Base-by-base conservation (phyloP, 2,888 invertebrate species). In the Liopterus haemorrhoidalis region DNA sequence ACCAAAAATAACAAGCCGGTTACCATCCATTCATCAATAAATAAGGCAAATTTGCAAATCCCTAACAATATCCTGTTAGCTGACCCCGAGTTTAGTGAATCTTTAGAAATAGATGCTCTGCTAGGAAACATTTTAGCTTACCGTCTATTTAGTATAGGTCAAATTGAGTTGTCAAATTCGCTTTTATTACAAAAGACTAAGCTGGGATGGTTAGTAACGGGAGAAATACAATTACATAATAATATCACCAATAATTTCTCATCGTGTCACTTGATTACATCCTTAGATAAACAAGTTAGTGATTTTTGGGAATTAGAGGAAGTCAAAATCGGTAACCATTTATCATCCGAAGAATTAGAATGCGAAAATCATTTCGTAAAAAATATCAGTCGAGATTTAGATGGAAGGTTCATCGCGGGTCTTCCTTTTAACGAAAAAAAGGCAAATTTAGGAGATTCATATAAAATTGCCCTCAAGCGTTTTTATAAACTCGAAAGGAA, bases 271-370 rank as follows among this genome's bases (percentile, higher is more conserved):
- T 16, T n/a, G n/a, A n/a, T n/a, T n/a, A n/a, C 27, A 12, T 41
- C 40, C 19, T 43, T 39, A 19, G 32, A 31, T 19, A 14, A 28
- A 5, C 42, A 49, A 32, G 6, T 48, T 24, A 25, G 36, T 15
- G 52, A 50, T 27, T 58, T 58, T 51, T 60, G 59, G 59, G 50
- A 55, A 41, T 37, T 57, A 3, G 56, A 60, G 46, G 54, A 54
- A 41, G 14, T 54, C 21, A 47, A 49, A 8, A 5, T 37, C 8
- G 32, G 20, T 11, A 22, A 20, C 16, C 19, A 46, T 18, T 38
- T 49, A 14, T 51, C 55, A 0, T 24, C 42, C n/a, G 55, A 49
- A 8, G 55, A 57, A 19, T 48, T 46, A 18, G 48, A 49, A 21
- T 57, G 54, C 32, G 57, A 57, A 41, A 38, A 36, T n/a, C 49